Percentiles rank a stretch among this genome's conserved stretches.
These are phyloP conservation scores for Cynopterus sphinx DNA, from an alignment of 2,797 vertebrate genomes.

Conservation along the genomic window DNA sequence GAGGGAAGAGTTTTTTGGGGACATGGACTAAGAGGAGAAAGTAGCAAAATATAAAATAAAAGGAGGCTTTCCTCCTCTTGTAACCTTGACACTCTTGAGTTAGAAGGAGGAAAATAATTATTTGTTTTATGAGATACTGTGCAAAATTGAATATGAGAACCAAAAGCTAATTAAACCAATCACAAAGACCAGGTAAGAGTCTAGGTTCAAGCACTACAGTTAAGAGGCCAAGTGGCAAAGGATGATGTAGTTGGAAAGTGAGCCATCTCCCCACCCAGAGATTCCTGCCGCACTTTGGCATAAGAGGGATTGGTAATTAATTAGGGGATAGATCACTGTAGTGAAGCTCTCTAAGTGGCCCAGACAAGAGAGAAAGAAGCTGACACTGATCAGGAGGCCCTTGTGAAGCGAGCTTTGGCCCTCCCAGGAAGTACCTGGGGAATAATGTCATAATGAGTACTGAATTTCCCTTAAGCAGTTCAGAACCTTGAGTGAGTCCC, in stretches of 20 bases:
- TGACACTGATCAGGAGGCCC: not conserved
- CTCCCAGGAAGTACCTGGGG: not conserved
- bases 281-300: accelerated
- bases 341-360: not conserved
- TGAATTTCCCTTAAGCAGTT: no score
- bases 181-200: not conserved
- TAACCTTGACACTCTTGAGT: not conserved
- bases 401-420: not conserved
- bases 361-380: not conserved
- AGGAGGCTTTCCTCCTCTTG: accelerated
- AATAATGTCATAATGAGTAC: not conserved
- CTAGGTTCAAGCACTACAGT: not conserved
- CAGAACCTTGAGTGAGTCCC: not conserved
- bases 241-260: not conserved
- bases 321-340: not conserved
- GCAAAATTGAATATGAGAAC: not conserved
- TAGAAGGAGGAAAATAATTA: not conserved
- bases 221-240: not conserved
- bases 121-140: not conserved
- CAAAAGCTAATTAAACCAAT: not conserved
- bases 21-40: not conserved
- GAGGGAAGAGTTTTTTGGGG: not conserved
- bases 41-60: not conserved
- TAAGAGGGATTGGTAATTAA: not conserved
- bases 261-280: not conserved